These are phyloP conservation scores for Hippasteria phrygiana DNA, from an alignment of 53 echinoderm and acorn worm species.

Conservation along the genomic window DNA sequence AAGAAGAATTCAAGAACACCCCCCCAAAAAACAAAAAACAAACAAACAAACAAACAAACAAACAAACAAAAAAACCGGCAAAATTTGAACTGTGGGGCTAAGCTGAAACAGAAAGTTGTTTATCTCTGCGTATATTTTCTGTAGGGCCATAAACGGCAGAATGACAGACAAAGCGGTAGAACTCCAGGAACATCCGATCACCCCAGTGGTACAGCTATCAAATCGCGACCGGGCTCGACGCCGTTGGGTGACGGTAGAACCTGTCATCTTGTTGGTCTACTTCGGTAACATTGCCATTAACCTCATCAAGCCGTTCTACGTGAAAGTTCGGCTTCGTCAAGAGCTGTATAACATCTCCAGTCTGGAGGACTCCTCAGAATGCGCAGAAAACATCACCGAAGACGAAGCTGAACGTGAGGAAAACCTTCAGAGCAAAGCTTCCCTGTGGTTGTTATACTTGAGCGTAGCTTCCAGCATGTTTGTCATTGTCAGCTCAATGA, in stretches of 20 bases:
- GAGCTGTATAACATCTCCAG: constrained; percentile 15
- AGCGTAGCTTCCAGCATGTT: constrained; percentile 18
- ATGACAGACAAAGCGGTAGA: background rate
- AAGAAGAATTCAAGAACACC: too few relatives aligned
- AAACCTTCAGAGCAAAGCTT: constrained; percentile 58
- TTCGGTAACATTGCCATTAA: background rate
- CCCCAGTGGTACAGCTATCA: background rate
- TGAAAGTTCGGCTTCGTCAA: constrained; percentile 20
- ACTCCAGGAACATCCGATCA: background rate
- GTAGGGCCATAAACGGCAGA: too few relatives aligned
- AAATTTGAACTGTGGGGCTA: too few relatives aligned
- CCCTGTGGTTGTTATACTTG: constrained; percentile 72
- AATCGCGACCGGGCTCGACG: constrained; percentile 39
- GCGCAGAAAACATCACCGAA: background rate
- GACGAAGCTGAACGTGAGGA: background rate
- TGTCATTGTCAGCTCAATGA: constrained; percentile 39
- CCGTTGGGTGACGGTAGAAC: constrained; percentile 65
- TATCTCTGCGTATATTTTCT: too few relatives aligned
- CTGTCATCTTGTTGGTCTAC: background rate
- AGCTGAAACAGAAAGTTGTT: too few relatives aligned
- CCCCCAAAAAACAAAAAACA: too few relatives aligned
- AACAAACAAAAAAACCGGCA: too few relatives aligned
- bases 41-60: too few relatives aligned
- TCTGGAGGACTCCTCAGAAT: background rate
- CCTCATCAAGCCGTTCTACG: constrained; percentile 30